These are phyloP conservation scores for Hippocampus guttulatus DNA, from an alignment of 2,113 vertebrate species.

Conservation along the genomic window DNA sequence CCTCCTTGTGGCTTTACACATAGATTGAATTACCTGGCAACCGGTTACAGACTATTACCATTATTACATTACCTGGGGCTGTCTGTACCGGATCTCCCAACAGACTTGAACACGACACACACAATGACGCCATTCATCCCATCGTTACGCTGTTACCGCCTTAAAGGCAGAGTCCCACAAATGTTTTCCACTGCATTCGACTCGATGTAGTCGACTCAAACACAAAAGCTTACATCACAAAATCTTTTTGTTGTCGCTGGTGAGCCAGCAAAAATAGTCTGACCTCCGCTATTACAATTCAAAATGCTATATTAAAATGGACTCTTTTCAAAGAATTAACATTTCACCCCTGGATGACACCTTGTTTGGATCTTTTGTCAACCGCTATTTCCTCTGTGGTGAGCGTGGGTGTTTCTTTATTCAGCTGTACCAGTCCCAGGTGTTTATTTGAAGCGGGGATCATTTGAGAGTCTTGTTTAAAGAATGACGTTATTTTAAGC, in stretches of 20 bases:
- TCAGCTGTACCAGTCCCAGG: neutral
- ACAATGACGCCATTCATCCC: slow-evolving; percentile 58
- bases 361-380: neutral
- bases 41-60: slow-evolving; percentile 44
- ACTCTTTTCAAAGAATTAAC: neutral
- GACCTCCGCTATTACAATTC: neutral
- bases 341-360: neutral
- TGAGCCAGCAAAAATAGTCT: neutral
- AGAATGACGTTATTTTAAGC: neutral
- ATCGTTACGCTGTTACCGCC: slow-evolving; percentile 38
- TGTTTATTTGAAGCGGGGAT: neutral
- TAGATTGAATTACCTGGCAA: slow-evolving; percentile 45
- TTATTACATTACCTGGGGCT: slow-evolving; percentile 51
- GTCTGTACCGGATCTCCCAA: slow-evolving; percentile 25
- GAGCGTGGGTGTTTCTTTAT: neutral
- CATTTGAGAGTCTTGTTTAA: neutral
- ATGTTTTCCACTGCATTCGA: slow-evolving; percentile 15
- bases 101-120: slow-evolving; percentile 26
- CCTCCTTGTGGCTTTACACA: slow-evolving; percentile 39
- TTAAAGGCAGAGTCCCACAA: slow-evolving; percentile 29
- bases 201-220: neutral
- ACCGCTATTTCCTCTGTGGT: neutral
- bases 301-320: neutral
- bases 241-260: neutral
- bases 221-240: neutral